These are phyloP conservation scores for Myiozetetes cayanensis DNA, from an alignment of 2,113 vertebrate species.

Conservation along the genomic window DNA sequence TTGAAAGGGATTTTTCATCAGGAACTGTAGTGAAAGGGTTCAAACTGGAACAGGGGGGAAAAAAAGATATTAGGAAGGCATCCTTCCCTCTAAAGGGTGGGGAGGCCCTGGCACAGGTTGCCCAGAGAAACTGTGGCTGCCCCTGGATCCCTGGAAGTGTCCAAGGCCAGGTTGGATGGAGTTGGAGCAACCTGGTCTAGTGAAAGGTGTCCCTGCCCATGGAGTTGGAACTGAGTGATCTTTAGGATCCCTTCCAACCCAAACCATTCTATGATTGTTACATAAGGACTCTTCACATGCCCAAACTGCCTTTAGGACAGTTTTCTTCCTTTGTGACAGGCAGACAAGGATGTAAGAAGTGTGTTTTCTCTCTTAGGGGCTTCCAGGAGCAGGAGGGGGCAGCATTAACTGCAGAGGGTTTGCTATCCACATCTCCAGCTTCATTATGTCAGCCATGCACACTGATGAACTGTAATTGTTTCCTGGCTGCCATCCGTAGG, in stretches of 20 bases:
- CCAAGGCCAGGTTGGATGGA: neutral
- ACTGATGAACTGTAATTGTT: constrained; percentile 48
- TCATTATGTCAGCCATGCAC: neutral
- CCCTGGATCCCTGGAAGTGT: neutral
- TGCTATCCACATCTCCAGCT: neutral
- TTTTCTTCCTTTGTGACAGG: neutral
- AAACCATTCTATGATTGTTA: neutral
- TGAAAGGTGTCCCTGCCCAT: neutral
- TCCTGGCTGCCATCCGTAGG: neutral
- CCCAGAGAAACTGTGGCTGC: neutral
- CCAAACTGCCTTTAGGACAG: neutral
- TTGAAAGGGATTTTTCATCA: neutral
- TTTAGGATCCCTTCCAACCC: neutral
- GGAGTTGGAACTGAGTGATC: fast-evolving
- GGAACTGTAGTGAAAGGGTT: neutral
- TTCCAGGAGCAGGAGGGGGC: neutral
- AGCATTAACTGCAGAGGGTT: neutral
- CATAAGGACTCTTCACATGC: neutral
- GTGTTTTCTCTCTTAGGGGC: neutral
- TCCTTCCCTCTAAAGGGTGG: neutral
- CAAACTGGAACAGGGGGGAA: neutral
- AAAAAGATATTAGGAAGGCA: too few species aligned
- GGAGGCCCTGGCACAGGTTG: neutral
- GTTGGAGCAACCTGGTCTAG: neutral
- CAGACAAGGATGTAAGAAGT: neutral